Percentiles rank a stretch among this genome's conserved stretches.
These are phyloP conservation scores for Aradophagus sp. DNA, from an alignment of 1,140 invertebrate genomes.

Conservation along the genomic window DNA sequence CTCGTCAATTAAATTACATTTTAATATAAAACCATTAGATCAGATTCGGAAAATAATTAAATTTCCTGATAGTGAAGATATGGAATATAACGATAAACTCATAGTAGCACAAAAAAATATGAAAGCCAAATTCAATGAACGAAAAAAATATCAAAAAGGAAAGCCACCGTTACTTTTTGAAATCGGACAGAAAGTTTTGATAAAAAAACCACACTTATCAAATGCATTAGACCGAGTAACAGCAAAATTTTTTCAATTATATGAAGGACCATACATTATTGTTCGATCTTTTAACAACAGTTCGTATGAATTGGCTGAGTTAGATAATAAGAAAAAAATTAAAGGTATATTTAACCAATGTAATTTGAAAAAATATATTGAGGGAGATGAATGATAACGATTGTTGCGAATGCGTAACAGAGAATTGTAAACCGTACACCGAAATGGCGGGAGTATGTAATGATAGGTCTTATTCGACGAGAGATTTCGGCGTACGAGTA, in stretches of 20 bases:
- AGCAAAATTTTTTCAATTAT: constrained; percentile 15
- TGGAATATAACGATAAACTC: constrained; percentile 2
- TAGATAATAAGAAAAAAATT: not conserved
- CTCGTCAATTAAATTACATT: constrained; percentile 63
- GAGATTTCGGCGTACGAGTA: no score
- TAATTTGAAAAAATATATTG: constrained; percentile 7
- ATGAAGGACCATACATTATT: constrained; percentile 23
- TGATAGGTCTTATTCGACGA: no score
- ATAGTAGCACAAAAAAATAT: constrained; percentile 5
- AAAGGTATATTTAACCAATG: constrained; percentile 14
- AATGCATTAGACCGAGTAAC: constrained; percentile 4
- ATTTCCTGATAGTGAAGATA: constrained; percentile 2
- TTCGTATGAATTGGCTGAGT: constrained; percentile 12
- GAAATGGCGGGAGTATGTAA: no score
- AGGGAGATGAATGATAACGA: no score
- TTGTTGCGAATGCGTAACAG: no score
- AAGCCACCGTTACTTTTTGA: constrained; percentile 5
- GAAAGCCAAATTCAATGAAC: constrained; percentile 10
- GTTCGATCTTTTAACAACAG: constrained; percentile 8
- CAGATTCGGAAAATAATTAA: constrained; percentile 18
- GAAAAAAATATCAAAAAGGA: constrained; percentile 14
- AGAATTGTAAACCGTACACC: no score
- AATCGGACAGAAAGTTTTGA: constrained; percentile 16
- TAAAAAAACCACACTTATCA: constrained; percentile 5
- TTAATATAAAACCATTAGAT: constrained; percentile 27